A percentile compares a stretch with the other conserved stretches of the same genome.
Conservation (phyloP, 2,888 invertebrate genomes). For the Drosophila nigricruria region DNA sequence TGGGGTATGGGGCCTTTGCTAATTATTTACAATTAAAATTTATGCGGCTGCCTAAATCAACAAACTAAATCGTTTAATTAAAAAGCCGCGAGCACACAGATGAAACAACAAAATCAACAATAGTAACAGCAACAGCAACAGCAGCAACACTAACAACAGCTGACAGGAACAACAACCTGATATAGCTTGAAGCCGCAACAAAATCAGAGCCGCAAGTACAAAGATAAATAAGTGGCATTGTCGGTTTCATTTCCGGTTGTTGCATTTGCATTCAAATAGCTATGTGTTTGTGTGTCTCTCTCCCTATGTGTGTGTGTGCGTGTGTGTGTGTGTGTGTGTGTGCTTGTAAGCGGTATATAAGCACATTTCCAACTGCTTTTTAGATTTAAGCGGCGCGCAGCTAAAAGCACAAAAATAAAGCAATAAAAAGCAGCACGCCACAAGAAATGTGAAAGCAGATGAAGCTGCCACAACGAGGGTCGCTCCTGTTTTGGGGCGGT, state of each 20-base stretch:
- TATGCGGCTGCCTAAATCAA: slow-evolving; percentile 75
- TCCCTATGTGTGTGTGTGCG: slow-evolving; percentile 11
- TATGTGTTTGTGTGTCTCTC: slow-evolving; percentile 8
- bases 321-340: slow-evolving; percentile 17
- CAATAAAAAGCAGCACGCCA: slow-evolving; percentile 78
- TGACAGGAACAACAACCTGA: slow-evolving; percentile 35
- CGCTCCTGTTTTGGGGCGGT: background rate
- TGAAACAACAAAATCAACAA: slow-evolving; percentile 35
- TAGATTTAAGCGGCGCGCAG: slow-evolving; percentile 72
- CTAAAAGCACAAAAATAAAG: slow-evolving; percentile 77
- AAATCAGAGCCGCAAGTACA: slow-evolving; percentile 79
- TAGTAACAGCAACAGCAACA: slow-evolving; percentile 19
- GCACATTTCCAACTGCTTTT: slow-evolving; percentile 77
- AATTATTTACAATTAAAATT: slow-evolving; percentile 77
- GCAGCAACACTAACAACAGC: slow-evolving; percentile 23
- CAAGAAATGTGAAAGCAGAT: slow-evolving; percentile 54
- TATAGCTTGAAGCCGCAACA: slow-evolving; percentile 71
- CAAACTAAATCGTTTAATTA: slow-evolving; percentile 77
- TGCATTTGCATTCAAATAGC: slow-evolving; percentile 77
- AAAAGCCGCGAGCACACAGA: slow-evolving; percentile 59
- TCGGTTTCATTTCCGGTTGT: slow-evolving; percentile 80
- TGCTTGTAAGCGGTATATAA: slow-evolving; percentile 75
- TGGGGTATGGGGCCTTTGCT: slow-evolving; percentile 13
- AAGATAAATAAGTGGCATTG: slow-evolving; percentile 81
- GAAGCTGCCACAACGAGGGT: slow-evolving; percentile 19